These are phyloP conservation scores for Platichthys flesus DNA, from an alignment of 2,113 vertebrate genomes.

Conservation along the genomic window DNA sequence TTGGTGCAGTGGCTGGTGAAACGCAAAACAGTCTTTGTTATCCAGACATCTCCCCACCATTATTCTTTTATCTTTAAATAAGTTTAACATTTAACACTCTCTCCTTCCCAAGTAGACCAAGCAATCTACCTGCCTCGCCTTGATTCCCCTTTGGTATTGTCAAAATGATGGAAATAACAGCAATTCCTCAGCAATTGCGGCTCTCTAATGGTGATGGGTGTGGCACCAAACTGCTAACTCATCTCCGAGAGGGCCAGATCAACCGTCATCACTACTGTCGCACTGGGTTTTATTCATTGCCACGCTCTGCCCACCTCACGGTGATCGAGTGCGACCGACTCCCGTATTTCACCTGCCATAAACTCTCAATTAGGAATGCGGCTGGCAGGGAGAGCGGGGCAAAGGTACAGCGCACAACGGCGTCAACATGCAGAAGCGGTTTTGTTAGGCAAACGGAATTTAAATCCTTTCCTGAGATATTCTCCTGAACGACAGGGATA, in stretches of 20 bases:
- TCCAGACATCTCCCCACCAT: neutral
- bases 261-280: constrained; percentile 74
- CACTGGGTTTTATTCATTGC: constrained; percentile 68
- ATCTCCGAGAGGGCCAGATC: constrained; percentile 70
- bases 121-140: constrained; percentile 53
- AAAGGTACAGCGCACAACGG: constrained; percentile 11
- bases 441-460: constrained; percentile 17
- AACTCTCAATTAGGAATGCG: constrained; percentile 62
- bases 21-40: neutral
- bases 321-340: constrained; percentile 62
- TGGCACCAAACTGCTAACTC: constrained; percentile 73
- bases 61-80: constrained; percentile 2
- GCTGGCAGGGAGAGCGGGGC: constrained; percentile 42
- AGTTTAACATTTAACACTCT: constrained; percentile 14
- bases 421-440: neutral
- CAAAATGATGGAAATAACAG: constrained; percentile 69
- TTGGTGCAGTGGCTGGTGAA: constrained; percentile 3
- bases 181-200: constrained; percentile 64
- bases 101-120: constrained; percentile 20
- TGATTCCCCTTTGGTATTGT: constrained; percentile 66
- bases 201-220: constrained; percentile 72
- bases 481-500: neutral
- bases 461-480: neutral
- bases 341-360: constrained; percentile 59
- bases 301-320: constrained; percentile 48